These are phyloP conservation scores for Pterocles burchelli DNA, from an alignment of 2,113 vertebrate genomes.

Conservation along the genomic window DNA sequence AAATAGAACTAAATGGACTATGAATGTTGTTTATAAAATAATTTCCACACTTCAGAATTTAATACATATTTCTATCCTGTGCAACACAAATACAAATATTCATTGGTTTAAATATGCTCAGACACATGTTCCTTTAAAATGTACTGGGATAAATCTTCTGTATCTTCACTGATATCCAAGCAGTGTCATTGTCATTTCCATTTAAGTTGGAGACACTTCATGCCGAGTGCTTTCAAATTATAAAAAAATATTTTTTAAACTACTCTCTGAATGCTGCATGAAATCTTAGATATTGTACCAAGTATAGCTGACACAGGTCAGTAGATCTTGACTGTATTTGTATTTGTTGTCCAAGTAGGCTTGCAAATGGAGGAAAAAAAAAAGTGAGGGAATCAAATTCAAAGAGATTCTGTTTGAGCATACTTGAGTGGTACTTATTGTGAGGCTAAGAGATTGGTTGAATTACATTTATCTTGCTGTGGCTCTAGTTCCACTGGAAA, in stretches of 20 bases:
- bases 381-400: background rate
- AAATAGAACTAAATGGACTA: background rate
- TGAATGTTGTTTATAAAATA: background rate
- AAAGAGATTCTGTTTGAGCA: background rate
- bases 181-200: background rate
- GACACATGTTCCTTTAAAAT: background rate
- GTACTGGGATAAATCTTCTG: background rate
- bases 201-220: background rate
- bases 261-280: background rate
- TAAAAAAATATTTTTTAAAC: background rate
- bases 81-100: background rate
- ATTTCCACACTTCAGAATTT: background rate
- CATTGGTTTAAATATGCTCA: background rate
- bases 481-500: background rate
- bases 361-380: background rate
- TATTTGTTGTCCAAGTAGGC: background rate
- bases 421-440: background rate
- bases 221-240: background rate
- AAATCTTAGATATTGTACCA: background rate
- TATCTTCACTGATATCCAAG: background rate
- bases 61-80: background rate
- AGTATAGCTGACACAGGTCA: background rate
- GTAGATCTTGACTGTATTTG: background rate
- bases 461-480: background rate
- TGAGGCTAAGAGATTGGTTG: background rate